phyloP scores from a whole-genome alignment of 2,113 vertebrate genomes.

The Megaleporinus macrocephalus region DNA sequence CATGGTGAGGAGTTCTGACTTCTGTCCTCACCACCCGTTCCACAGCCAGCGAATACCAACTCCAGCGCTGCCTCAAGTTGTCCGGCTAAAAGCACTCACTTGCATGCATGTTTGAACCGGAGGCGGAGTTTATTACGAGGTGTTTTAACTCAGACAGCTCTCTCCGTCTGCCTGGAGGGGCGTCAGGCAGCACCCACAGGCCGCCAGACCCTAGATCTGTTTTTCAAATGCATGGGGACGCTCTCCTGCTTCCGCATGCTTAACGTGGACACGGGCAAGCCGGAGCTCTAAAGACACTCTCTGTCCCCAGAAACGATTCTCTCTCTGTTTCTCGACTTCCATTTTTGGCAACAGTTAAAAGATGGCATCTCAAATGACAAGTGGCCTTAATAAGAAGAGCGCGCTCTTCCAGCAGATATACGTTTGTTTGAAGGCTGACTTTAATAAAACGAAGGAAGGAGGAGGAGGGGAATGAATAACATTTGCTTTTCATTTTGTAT shows the following conservation, averaged over 20 bases:
- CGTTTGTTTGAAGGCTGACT: constrained; percentile 2
- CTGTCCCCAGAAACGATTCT: not conserved
- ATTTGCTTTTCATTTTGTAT: constrained; percentile 7
- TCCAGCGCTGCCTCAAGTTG: not conserved
- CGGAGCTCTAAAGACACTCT: not conserved
- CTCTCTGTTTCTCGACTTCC: not conserved
- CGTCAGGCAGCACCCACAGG: not conserved
- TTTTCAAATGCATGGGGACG: not conserved
- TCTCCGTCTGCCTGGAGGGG: not conserved
- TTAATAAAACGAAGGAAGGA: constrained; percentile 1
- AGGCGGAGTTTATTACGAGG: constrained; percentile 19
- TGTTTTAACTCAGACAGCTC: constrained; percentile 30
- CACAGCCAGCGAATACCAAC: too few species aligned
- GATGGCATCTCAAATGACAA: not conserved
- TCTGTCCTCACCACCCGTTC: too few species aligned
- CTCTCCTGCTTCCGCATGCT: constrained; percentile 33
- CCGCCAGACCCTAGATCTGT: constrained; percentile 15
- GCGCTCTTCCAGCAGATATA: not conserved
- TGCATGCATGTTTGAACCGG: constrained; percentile 28
- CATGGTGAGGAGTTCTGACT: too few species aligned
- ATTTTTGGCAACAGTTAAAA: not conserved
- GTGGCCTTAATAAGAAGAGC: not conserved
- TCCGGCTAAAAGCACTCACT: constrained; percentile 30
- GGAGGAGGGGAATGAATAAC: not conserved
- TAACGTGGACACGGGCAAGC: constrained; percentile 12